These are phyloP conservation scores for Cryptotermes secundus DNA, from an alignment of 1,140 invertebrate genomes.

Conservation along the genomic window DNA sequence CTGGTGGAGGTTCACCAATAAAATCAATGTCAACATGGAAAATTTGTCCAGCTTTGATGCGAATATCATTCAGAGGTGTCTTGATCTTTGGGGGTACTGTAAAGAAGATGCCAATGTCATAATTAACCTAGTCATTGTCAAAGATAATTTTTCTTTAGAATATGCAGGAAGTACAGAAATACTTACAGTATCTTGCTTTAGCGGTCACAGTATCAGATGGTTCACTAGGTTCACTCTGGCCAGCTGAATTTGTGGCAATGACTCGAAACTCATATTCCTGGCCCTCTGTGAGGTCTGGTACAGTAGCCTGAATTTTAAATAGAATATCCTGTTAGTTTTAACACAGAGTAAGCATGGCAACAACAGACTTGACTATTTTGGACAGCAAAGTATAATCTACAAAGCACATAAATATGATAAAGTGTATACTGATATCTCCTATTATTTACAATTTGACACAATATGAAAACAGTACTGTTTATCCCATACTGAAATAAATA, in stretches of 20 bases:
- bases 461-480: too few species aligned
- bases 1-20: constrained; percentile 85
- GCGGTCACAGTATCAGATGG: constrained; percentile 85
- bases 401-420: too few species aligned
- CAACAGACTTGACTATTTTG: too few species aligned
- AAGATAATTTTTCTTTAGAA: too few species aligned
- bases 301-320: constrained; percentile 57
- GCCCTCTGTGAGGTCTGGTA: constrained; percentile 87
- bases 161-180: not conserved
- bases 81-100: constrained; percentile 88
- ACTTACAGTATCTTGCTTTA: constrained; percentile 78
- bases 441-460: too few species aligned
- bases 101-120: constrained; percentile 36
- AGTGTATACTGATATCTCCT: too few species aligned
- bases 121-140: too few species aligned
- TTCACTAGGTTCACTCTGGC: constrained; percentile 92
- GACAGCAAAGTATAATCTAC: too few species aligned
- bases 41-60: constrained; percentile 89
- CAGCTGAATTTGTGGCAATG: constrained; percentile 92
- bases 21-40: constrained; percentile 92
- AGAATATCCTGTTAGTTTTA: too few species aligned
- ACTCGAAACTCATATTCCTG: constrained; percentile 97
- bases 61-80: constrained; percentile 82
- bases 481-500: too few species aligned
- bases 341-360: too few species aligned